A percentile compares a stretch with the other conserved stretches of the same genome.
phyloP scores from a whole-genome alignment of 2,113 vertebrate species.

The Xiphophorus hellerii region DNA sequence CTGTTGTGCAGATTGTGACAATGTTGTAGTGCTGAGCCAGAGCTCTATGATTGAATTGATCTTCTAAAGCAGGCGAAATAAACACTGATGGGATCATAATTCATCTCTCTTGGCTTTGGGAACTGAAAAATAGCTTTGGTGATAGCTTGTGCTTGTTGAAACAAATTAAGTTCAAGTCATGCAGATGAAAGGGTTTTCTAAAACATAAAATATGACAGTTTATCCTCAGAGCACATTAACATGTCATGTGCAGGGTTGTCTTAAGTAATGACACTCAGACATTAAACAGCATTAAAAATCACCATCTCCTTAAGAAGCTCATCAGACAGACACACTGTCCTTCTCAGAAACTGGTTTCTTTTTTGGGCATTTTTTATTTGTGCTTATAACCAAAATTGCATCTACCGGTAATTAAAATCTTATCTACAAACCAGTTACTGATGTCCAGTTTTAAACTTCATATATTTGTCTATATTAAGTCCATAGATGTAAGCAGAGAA shows the following conservation, averaged over 20 bases:
- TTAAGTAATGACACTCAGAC: too few species aligned
- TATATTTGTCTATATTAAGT: constrained; percentile 4
- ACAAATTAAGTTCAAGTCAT: not conserved
- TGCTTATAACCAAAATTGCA: not conserved
- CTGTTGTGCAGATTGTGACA: not conserved
- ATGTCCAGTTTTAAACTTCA: not conserved
- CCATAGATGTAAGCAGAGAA: constrained; percentile 21
- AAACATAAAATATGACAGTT: not conserved
- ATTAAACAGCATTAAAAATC: too few species aligned
- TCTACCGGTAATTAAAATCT: not conserved
- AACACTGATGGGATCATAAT: not conserved
- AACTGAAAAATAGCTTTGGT: not conserved
- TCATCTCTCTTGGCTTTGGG: not conserved
- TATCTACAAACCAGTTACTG: not conserved
- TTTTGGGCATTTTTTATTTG: too few species aligned
- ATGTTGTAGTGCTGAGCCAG: too few species aligned
- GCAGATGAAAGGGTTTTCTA: not conserved
- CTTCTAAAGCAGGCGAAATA: not conserved
- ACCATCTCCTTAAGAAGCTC: too few species aligned
- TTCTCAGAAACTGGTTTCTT: too few species aligned
- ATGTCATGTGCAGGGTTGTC: too few species aligned
- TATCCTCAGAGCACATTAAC: not conserved
- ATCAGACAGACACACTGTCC: too few species aligned
- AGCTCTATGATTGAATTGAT: not conserved
- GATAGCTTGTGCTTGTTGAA: not conserved